A percentile compares a stretch with the other conserved stretches of the same genome.
phyloP scores from a whole-genome alignment of 2,888 invertebrate species.

The Hydraecia micacea region DNA sequence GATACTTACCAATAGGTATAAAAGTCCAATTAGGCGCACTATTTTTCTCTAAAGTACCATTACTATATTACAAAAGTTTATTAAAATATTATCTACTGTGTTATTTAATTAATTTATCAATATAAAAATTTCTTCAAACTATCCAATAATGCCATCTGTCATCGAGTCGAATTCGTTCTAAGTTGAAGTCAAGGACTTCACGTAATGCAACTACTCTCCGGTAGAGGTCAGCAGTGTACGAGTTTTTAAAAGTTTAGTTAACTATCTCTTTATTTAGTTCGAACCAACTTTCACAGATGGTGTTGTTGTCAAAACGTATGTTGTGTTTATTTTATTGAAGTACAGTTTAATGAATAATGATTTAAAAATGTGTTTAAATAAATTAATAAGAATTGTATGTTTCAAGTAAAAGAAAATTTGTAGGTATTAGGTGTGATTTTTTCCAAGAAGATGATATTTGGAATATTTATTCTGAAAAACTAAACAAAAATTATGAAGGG shows the following conservation, averaged over 20 bases:
- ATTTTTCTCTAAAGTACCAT: background rate
- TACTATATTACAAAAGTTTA: background rate
- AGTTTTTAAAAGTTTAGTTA: slow-evolving; percentile 75
- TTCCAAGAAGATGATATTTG: fast-evolving
- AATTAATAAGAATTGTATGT: background rate
- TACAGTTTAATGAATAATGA: background rate
- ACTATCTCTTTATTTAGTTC: slow-evolving; percentile 80
- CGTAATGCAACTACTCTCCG: slow-evolving; percentile 79
- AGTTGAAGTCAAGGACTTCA: slow-evolving; percentile 67
- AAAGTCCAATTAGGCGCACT: background rate
- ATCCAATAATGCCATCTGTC: slow-evolving; percentile 81
- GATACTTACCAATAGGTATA: background rate
- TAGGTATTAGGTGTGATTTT: background rate
- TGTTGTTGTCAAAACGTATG: slow-evolving; percentile 67
- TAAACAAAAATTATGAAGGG: background rate
- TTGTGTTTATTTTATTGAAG: background rate
- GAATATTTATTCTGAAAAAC: background rate
- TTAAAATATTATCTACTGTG: background rate
- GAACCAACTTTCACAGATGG: slow-evolving; percentile 79
- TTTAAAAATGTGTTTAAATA: background rate
- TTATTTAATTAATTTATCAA: background rate
- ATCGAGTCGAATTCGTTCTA: slow-evolving; percentile 65
- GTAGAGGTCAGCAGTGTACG: slow-evolving; percentile 81
- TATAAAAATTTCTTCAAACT: background rate
- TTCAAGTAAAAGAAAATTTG: background rate